Evolutionary conservation across 1,140 invertebrate species (phyloP).

Genomic region (Berghia stephanieae): DNA sequence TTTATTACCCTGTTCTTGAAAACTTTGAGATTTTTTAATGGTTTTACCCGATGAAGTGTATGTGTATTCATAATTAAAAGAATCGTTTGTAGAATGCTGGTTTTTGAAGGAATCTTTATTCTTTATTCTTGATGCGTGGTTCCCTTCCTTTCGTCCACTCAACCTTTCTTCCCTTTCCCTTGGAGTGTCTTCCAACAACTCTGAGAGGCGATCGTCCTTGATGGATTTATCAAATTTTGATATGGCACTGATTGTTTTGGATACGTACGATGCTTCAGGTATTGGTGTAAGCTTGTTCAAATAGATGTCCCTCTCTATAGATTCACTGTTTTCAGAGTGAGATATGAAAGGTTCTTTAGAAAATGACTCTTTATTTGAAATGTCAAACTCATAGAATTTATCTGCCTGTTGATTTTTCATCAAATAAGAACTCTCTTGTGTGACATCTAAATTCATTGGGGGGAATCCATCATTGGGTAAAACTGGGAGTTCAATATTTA

Average conservation of each 20-base stretch:
- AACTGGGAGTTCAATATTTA: conserved; percentile 30
- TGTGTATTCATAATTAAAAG: background rate
- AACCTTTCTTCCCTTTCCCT: background rate
- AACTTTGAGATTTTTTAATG: conserved; percentile 19
- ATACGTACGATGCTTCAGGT: conserved; percentile 50
- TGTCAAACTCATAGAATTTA: no score
- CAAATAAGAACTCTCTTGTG: conserved; percentile 35
- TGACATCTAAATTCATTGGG: conserved; percentile 58
- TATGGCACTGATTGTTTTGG: conserved; percentile 47
- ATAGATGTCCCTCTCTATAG: no score
- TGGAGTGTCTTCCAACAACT: conserved; percentile 38
- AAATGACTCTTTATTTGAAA: no score
- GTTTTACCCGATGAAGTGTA: conserved; percentile 24
- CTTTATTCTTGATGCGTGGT: no score
- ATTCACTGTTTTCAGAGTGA: no score
- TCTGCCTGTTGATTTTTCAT: no score
- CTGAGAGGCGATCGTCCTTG: conserved; percentile 47
- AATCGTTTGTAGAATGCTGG: background rate
- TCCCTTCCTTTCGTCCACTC: background rate
- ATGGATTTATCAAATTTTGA: conserved; percentile 49
- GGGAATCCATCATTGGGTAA: conserved; percentile 51
- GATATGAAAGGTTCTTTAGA: no score
- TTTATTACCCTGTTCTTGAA: conserved; percentile 30
- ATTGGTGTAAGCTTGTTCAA: conserved; percentile 51
- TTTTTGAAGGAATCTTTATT: background rate